These are phyloP conservation scores for Pollenia amentaria DNA, from an alignment of 2,888 invertebrate species.

Conservation along the genomic window DNA sequence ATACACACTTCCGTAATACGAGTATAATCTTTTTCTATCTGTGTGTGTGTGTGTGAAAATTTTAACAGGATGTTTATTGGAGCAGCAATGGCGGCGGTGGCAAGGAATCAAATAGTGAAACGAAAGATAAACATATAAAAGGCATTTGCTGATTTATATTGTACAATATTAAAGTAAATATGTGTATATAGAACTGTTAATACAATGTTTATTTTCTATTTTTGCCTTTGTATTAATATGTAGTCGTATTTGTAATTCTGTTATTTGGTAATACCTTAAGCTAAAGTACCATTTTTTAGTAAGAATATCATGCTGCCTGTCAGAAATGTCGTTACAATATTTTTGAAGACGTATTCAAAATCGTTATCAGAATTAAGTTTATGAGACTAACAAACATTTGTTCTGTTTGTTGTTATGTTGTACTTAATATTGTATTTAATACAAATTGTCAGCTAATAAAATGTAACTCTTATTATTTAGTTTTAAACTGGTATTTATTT, in stretches of 20 bases:
- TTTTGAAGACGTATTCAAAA: constrained; percentile 39
- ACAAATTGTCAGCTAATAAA: constrained; percentile 62
- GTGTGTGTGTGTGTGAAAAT: not conserved
- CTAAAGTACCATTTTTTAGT: not conserved
- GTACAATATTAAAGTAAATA: constrained; percentile 80
- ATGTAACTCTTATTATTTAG: not conserved
- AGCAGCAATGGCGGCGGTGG: not conserved
- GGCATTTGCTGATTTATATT: constrained; percentile 83
- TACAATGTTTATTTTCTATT: constrained; percentile 65
- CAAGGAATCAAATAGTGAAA: not conserved
- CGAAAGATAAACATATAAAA: constrained; percentile 62
- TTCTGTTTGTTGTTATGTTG: not conserved
- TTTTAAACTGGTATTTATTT: constrained; percentile 7
- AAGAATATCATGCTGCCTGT: not conserved
- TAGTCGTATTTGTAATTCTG: not conserved
- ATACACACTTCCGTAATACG: constrained; percentile 3
- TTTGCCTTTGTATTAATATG: not conserved
- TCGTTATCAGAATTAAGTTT: constrained; percentile 38
- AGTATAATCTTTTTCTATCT: constrained; percentile 4
- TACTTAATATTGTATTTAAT: not conserved
- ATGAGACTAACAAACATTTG: constrained; percentile 11
- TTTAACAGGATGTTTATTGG: constrained; percentile 10
- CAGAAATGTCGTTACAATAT: not conserved
- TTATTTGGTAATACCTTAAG: not conserved
- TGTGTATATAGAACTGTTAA: constrained; percentile 77